Base-by-base conservation (phyloP, 2,888 invertebrate species). In the Timandra comae region DNA sequence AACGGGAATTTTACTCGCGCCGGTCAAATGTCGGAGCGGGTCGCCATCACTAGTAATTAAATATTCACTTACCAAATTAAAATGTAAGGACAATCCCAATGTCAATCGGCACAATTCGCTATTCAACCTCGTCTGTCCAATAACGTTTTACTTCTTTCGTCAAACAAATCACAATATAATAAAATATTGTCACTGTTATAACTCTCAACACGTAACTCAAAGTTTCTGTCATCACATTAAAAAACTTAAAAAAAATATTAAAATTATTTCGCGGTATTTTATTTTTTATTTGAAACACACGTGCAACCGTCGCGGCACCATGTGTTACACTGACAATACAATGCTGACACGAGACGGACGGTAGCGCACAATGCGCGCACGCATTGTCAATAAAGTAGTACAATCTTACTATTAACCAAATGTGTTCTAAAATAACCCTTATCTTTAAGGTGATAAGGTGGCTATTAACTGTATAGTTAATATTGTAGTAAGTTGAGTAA, bases 351-450 rank as follows among this genome's bases (percentile, higher is more conserved):
- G n/a, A n/a, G n/a, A n/a, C n/a, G n/a, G 42, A 56, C 66, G 61
- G 70, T 69, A 66, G 62, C 64, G 56, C 68, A 71, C 64, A 72
- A 73, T 78, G 80, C 80, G 73, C 68, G 45, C 41, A 66, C 80
- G 79, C 79, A 63, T 67, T 71, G 68, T 69, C 71, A 69, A 68
- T 67, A 63, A 59, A 58, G 46, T 51, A 52, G 50, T 57, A 57
- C 52, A 56, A 56, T 44, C 32, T 34, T 40, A 39, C 28, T 6
- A 21, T 16, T 10, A 10, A n/a, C 12, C 26, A 26, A 12, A 32
- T n/a, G n/a, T n/a, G n/a, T 28, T 6, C 35, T 3, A 56, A 49
- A 46, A 5, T 52, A 8, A 25, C 35, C 48, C 36, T 34, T 59
- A 45, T 37, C 0, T 0, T n/a, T n/a, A n/a, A n/a, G n/a, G n/a